Conservation (phyloP, 2,113 vertebrate species). For the Lathamus discolor region DNA sequence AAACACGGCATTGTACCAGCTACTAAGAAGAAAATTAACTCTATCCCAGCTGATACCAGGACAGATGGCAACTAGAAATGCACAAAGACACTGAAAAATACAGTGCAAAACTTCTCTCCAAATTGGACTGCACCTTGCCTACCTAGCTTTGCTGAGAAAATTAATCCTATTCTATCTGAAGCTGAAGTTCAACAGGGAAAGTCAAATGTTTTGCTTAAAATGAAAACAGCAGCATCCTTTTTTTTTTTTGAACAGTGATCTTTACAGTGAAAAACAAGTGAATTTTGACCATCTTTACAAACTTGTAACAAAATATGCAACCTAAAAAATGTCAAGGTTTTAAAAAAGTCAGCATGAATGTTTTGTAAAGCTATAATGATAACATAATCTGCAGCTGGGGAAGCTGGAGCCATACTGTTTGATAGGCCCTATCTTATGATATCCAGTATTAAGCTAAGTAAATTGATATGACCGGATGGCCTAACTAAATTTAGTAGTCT, state of each 20-base stretch:
- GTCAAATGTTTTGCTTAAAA: neutral
- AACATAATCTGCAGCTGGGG: slow-evolving; percentile 45
- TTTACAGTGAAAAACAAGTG: neutral
- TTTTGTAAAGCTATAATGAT: slow-evolving; percentile 32
- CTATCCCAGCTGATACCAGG: neutral
- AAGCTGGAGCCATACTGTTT: slow-evolving; percentile 57
- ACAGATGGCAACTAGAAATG: neutral
- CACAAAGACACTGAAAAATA: neutral
- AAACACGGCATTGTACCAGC: neutral
- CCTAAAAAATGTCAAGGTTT: neutral
- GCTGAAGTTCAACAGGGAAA: neutral
- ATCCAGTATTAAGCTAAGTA: slow-evolving; percentile 53
- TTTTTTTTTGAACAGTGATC: neutral
- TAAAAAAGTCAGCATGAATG: slow-evolving; percentile 14
- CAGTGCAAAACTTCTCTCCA: slow-evolving; percentile 7
- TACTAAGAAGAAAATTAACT: neutral
- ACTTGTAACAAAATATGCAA: slow-evolving; percentile 6
- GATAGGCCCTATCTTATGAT: slow-evolving; percentile 60
- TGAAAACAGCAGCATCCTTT: neutral
- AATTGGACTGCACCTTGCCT: neutral
- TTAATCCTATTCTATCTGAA: neutral
- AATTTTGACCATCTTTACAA: slow-evolving; percentile 4
- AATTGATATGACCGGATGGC: slow-evolving; percentile 57
- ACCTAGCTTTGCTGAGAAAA: neutral
- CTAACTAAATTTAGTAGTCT: slow-evolving; percentile 69